Base-by-base conservation (phyloP, 2,888 invertebrate species). In the Cheilosia impressa region DNA sequence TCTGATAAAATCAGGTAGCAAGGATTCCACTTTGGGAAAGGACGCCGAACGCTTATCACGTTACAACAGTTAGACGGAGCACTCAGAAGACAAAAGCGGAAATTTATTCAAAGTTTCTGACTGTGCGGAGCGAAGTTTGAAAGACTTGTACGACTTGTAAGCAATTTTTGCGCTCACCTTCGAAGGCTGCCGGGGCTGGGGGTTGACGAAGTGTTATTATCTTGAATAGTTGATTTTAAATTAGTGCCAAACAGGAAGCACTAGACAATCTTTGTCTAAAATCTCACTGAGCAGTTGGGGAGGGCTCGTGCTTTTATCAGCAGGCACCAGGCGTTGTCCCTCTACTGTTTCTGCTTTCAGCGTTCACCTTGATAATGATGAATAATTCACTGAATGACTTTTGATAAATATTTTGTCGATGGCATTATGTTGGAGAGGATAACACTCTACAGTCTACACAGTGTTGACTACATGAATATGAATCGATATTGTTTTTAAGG, bases 371-470 rank as follows among this genome's bases (percentile, higher is more conserved):
- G 53, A 78, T 71, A 78, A 71, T 22, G 69, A 78, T 78, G 63
- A 78, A 71, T 78, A 78, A 78, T 78, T 71, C 69, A 78, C 78
- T 71, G 63, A 78, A 69, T 71, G 69, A 78, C 62, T 63, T 78
- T 78, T 78, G 69, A 78, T 71, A 78, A 71, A 78, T 62, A 78
- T 78, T 78, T 78, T 34, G 62, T 69, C 62, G 47, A 63, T 50
- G 45, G 60, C 7, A 60, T 66, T 2, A 60, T 66, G 22, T 6
- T 13, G 24, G 24, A 17, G 10, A 17, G 47, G 34, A 47, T 24
- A 31, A n/a, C 31, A 52, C 52, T 52, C 4, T 15, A n/a, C 31
- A 52, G 24, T 52, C 4, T 15, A 3, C 5, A 5, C 9, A 13
- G 15, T 2, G 52, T 24, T 27, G 13, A 2, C 22, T 24, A 10